These are phyloP conservation scores for Onychorhynchus coronatus DNA, from an alignment of 2,113 vertebrate genomes.

Conservation along the genomic window DNA sequence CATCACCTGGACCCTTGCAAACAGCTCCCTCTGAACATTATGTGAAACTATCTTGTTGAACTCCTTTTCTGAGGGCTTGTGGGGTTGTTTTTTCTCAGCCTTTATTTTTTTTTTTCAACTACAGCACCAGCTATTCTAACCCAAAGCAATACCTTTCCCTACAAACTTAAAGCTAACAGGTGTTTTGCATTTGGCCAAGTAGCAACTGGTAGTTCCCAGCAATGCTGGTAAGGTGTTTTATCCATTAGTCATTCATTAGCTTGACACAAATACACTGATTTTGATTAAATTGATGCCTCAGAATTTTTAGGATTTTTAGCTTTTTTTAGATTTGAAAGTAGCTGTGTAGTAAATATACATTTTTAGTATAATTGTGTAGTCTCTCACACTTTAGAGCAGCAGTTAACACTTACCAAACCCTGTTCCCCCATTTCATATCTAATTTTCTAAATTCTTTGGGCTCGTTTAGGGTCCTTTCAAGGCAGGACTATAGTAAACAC, in stretches of 20 bases:
- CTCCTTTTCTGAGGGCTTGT: not conserved
- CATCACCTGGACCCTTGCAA: not conserved
- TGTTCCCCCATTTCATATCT: too few species aligned
- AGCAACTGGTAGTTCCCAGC: not conserved
- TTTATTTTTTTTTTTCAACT: not conserved
- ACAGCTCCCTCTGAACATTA: not conserved
- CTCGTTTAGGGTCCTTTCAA: too few species aligned
- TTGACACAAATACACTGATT: not conserved
- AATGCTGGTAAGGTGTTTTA: not conserved
- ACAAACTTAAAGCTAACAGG: not conserved
- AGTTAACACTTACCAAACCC: too few species aligned
- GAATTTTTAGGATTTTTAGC: too few species aligned
- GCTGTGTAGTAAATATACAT: too few species aligned
- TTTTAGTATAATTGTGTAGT: too few species aligned
- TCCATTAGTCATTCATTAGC: not conserved
- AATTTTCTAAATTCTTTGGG: too few species aligned
- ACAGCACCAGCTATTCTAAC: not conserved
- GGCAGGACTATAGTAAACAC: too few species aligned
- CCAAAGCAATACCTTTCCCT: not conserved
- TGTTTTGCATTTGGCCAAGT: not conserved
- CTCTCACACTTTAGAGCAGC: too few species aligned
- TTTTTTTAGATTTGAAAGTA: too few species aligned
- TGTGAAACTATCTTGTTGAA: not conserved
- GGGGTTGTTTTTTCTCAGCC: not conserved
- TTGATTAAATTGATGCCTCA: not conserved